Percentiles rank a stretch among this genome's conserved stretches.
Conservation (phyloP, 2,888 invertebrate species). For the Nemurella pictetii region DNA sequence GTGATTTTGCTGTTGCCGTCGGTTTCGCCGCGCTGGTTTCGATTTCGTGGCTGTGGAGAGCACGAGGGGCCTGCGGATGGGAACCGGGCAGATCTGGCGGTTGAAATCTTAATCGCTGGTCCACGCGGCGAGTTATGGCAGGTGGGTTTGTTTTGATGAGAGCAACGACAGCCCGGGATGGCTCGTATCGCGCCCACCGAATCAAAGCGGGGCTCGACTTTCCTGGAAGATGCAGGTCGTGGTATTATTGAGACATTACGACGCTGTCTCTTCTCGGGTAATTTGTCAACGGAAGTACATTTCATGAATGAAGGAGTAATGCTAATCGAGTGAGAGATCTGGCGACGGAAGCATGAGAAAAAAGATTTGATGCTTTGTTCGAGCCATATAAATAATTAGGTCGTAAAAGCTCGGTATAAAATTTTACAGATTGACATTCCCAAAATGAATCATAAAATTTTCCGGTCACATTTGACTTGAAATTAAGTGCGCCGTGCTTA, state of each 20-base stretch:
- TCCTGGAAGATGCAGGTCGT: background rate
- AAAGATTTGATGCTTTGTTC: background rate
- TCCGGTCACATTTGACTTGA: background rate
- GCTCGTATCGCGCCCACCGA: background rate
- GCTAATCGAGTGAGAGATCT: background rate
- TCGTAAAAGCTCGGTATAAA: background rate
- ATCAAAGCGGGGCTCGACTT: background rate
- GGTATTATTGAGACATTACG: background rate
- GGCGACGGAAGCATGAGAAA: background rate
- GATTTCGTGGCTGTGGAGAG: too few species aligned
- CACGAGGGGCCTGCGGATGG: background rate
- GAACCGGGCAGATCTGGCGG: background rate
- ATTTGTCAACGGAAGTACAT: background rate
- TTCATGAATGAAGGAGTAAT: background rate
- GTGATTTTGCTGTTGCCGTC: too few species aligned
- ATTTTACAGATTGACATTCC: background rate
- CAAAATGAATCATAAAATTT: background rate
- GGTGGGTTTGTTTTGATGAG: background rate
- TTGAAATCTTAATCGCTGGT: background rate
- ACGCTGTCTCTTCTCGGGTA: background rate
- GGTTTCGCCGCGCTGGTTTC: too few species aligned
- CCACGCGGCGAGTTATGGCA: background rate
- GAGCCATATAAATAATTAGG: background rate
- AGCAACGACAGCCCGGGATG: background rate
- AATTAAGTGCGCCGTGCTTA: background rate